Percentiles rank a stretch among this genome's conserved stretches.
phyloP scores from a whole-genome alignment of 1,140 invertebrate species.

The Polypedilum vanderplanki region DNA sequence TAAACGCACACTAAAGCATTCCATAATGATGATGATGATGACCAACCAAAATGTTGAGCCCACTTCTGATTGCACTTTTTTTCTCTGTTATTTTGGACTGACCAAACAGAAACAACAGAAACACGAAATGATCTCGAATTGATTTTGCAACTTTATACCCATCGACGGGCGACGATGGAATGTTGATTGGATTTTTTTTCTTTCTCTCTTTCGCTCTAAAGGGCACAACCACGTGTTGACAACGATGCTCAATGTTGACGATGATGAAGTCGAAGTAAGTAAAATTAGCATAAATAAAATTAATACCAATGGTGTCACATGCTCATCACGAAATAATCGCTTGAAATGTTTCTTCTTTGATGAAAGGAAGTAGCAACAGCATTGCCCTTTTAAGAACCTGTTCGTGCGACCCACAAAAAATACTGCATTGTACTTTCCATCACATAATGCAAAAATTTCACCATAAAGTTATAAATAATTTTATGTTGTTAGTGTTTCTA shows the following conservation, averaged over 20 bases:
- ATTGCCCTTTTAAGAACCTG: conserved; percentile 11
- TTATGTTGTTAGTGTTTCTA: not conserved
- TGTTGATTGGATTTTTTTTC: conserved; percentile 1
- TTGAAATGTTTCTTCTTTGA: not conserved
- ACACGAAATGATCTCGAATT: not conserved
- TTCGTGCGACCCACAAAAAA: conserved; percentile 7
- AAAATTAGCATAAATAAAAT: not conserved
- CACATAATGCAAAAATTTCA: not conserved
- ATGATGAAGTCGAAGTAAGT: not conserved
- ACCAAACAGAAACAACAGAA: not conserved
- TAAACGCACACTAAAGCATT: not conserved
- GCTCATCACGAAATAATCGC: conserved; percentile 2
- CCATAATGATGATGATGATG: not conserved
- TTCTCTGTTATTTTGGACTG: too few species aligned
- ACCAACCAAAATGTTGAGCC: not conserved
- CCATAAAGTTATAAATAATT: not conserved
- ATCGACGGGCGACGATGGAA: not conserved
- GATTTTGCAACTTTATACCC: conserved; percentile 5
- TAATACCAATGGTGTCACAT: conserved; percentile 8
- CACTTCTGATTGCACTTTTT: not conserved
- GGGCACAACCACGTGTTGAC: conserved; percentile 9
- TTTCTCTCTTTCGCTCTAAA: not conserved
- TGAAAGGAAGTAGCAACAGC: not conserved
- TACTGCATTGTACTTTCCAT: not conserved
- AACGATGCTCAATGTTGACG: too few species aligned